phyloP scores from a whole-genome alignment of 2,888 invertebrate species.

The Pristionchus arcanus region DNA sequence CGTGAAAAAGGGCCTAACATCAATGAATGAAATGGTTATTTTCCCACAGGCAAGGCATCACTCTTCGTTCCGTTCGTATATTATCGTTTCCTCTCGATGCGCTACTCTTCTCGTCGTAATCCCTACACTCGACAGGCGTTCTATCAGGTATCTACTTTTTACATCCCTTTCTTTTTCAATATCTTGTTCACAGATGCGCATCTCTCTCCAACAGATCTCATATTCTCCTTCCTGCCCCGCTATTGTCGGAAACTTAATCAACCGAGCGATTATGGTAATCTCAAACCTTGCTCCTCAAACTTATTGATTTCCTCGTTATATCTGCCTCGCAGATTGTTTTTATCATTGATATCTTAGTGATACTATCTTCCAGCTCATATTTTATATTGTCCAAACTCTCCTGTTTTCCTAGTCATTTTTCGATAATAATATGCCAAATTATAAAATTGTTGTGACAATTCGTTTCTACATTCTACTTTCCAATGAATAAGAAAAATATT shows the following conservation, averaged over 20 bases:
- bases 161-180: not conserved
- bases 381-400: not conserved
- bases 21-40: not conserved
- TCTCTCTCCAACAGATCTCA: slow-evolving; percentile 86
- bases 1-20: not conserved
- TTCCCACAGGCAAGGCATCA: slow-evolving; percentile 89
- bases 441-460: slow-evolving; percentile 31
- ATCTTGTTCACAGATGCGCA: slow-evolving; percentile 87
- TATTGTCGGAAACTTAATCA: slow-evolving; percentile 84
- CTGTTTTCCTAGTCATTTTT: not conserved
- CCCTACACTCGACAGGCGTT: slow-evolving; percentile 90
- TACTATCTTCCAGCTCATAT: not conserved
- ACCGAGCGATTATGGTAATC: slow-evolving; percentile 85
- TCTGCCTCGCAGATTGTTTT: not conserved
- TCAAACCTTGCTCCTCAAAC: slow-evolving; percentile 87
- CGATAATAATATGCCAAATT: not conserved
- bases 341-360: not conserved
- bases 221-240: slow-evolving; percentile 86
- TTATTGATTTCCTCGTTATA: slow-evolving; percentile 15
- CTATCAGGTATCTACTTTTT: slow-evolving; percentile 46
- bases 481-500: not conserved
- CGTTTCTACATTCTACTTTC: not conserved
- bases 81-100: slow-evolving; percentile 94
- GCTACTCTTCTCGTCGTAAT: slow-evolving; percentile 95
- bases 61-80: slow-evolving; percentile 95